Base-by-base conservation (phyloP, 2,888 invertebrate species). In the Acrobeloides nanus region DNA sequence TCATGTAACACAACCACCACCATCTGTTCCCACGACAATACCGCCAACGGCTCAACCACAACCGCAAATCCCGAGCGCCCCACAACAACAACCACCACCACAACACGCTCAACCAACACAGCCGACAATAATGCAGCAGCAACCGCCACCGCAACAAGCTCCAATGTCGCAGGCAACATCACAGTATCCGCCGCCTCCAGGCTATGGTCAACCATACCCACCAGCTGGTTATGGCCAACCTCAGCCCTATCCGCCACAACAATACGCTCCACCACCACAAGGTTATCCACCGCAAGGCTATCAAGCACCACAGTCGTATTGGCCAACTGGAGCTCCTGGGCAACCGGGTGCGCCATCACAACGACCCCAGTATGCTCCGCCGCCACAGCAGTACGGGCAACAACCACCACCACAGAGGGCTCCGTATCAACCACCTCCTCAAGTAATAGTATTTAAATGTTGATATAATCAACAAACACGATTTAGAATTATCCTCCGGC, bases 241-340 rank as follows among this genome's bases (percentile, higher is more conserved):
- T 23, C 55, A 15, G 51, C 32, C 46, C 12, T 35, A 25, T n/a
- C 17, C 37, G 10, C 38, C 29, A 17, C 31, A 20, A 18, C 27
- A 48, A 15, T 21, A 40, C 7, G 25, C 50, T 25, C 33, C 50
- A 10, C 48, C 31, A 43, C 49, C 17, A 23, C 59, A 32, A 24
- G 52, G 37, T 17, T 41, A 42, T 15, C 49, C 50, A 33, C 53
- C 31, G 23, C 58, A 53, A 20, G 39, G 21, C 33, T 32, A 29
- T 32, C 38, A 20, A 39, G 45, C 26, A 25, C 42, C 46, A 20
- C 56, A 40, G 38, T 41, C 21, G 26, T 31, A n/a, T n/a, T n/a
- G n/a, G n/a, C n/a, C n/a, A n/a, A n/a, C n/a, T n/a, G n/a, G n/a
- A n/a, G n/a, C 20, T 29, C 37, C 47, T 24, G 15, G 24, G 26